These are phyloP conservation scores for Coracopsis vasa DNA, from an alignment of 2,113 vertebrate species.

Conservation along the genomic window DNA sequence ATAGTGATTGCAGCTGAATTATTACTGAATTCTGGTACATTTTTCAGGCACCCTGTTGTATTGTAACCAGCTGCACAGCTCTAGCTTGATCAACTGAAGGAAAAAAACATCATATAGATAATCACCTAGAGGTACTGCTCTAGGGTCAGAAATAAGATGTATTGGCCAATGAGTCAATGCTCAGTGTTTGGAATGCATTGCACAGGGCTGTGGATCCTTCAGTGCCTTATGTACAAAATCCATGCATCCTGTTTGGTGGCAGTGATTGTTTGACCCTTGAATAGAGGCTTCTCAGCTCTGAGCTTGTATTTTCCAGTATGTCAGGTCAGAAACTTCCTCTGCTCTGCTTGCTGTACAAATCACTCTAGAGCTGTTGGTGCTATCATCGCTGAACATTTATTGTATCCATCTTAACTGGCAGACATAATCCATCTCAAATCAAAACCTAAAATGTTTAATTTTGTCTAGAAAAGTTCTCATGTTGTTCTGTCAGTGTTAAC, in stretches of 20 bases:
- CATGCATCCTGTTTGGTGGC: neutral
- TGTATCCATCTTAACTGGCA: neutral
- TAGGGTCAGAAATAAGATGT: neutral
- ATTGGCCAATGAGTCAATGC: neutral
- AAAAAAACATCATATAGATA: accelerated
- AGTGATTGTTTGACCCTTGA: neutral
- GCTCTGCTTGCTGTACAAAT: neutral
- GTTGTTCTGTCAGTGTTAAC: neutral
- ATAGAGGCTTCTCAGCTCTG: neutral
- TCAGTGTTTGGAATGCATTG: too few species aligned
- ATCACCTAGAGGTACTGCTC: too few species aligned
- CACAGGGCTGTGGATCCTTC: neutral
- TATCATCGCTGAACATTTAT: neutral
- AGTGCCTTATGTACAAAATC: accelerated
- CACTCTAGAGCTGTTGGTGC: neutral
- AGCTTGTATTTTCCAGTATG: neutral
- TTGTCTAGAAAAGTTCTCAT: neutral
- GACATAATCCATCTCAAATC: neutral
- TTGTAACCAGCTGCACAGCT: neutral
- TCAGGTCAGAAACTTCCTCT: neutral
- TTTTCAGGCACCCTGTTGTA: neutral
- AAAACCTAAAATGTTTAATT: neutral
- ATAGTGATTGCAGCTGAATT: neutral
- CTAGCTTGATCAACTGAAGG: neutral
- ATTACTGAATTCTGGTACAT: neutral